phyloP scores from a whole-genome alignment of 1,140 invertebrate species.

The Zaprionus inermis region DNA sequence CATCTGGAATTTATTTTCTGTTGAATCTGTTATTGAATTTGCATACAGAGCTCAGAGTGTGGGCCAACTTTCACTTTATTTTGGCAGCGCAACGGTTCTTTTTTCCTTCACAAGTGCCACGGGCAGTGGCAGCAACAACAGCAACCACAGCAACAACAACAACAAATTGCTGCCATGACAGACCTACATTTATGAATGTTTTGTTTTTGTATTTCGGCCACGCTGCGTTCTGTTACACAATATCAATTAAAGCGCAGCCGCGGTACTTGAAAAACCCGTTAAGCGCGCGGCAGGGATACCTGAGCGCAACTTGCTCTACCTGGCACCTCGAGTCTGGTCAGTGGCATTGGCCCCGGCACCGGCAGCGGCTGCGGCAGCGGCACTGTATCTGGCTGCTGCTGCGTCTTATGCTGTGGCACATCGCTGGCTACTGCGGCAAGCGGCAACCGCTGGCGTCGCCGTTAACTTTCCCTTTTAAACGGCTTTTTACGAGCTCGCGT shows the following conservation, averaged over 20 bases:
- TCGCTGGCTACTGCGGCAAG: conserved; percentile 22
- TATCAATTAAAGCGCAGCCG: conserved; percentile 67
- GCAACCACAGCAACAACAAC: conserved; percentile 32
- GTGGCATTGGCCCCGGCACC: conserved; percentile 3
- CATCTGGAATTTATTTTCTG: conserved; percentile 62
- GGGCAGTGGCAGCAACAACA: conserved; percentile 17
- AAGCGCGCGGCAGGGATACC: conserved; percentile 63
- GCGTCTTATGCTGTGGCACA: conserved; percentile 53
- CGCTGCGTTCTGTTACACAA: conserved; percentile 79
- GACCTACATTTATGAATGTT: conserved; percentile 51
- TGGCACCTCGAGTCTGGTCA: conserved; percentile 32
- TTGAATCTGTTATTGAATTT: conserved; percentile 68
- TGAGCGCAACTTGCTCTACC: conserved; percentile 72
- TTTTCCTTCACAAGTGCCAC: conserved; percentile 37
- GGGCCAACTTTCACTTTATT: conserved; percentile 77
- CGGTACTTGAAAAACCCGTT: conserved; percentile 78
- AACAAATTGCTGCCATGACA: conserved; percentile 63
- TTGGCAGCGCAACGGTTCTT: conserved; percentile 78
- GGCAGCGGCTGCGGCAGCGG: background rate
- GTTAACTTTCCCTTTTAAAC: conserved; percentile 82
- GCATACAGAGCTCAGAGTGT: conserved; percentile 54
- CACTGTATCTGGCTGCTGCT: conserved; percentile 28
- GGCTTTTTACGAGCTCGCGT: conserved; percentile 70
- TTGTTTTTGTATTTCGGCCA: conserved; percentile 29
- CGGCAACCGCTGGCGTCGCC: conserved; percentile 17